phyloP scores from a whole-genome alignment of 2,888 invertebrate species.

The Polylopha cassiicola region DNA sequence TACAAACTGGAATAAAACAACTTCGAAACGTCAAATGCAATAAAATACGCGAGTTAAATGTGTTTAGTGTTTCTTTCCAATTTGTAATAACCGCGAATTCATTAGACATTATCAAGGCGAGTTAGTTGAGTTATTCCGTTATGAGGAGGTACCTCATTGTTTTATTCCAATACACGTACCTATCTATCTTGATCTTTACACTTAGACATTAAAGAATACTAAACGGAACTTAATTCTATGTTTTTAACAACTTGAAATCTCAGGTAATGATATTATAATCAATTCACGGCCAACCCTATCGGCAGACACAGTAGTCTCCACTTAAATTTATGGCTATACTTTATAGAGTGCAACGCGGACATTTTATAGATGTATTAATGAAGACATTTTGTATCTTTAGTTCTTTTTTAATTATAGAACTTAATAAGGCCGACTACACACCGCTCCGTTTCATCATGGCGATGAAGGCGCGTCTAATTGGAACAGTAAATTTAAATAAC shows the following conservation, averaged over 20 bases:
- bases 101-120: too few species aligned
- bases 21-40: too few species aligned
- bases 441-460: slow-evolving; percentile 66
- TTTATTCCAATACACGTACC: too few species aligned
- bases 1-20: too few species aligned
- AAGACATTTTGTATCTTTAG: slow-evolving; percentile 48
- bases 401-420: slow-evolving; percentile 73
- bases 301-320: slow-evolving; percentile 22
- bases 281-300: too few species aligned
- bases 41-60: too few species aligned
- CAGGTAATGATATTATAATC: slow-evolving; percentile 5
- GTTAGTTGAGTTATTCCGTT: too few species aligned
- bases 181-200: too few species aligned
- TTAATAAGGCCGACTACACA: slow-evolving; percentile 71
- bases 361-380: slow-evolving; percentile 32
- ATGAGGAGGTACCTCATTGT: too few species aligned
- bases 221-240: slow-evolving; percentile 7
- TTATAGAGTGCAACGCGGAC: slow-evolving; percentile 20
- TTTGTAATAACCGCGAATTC: too few species aligned
- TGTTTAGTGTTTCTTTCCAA: too few species aligned
- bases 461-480: slow-evolving; percentile 75
- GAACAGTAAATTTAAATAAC: slow-evolving; percentile 75
- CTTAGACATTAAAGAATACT: too few species aligned
- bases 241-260: slow-evolving; percentile 9
- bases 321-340: slow-evolving; percentile 21